Base-by-base conservation (phyloP, 2,113 vertebrate genomes). In the Lathamus discolor region DNA sequence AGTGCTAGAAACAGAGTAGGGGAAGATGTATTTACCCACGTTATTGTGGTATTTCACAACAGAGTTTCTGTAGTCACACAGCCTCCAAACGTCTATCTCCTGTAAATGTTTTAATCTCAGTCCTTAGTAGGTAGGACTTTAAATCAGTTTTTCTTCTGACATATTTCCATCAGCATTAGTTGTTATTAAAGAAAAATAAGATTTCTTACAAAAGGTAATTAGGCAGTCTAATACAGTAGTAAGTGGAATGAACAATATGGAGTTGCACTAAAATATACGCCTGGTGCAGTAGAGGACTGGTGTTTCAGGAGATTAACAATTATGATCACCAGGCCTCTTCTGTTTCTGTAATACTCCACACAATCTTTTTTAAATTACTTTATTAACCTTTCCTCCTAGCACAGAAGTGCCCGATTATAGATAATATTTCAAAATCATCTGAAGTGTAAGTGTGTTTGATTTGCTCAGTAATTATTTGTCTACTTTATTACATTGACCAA, bases 331-430 rank as follows among this genome's bases (percentile, higher is more conserved):
- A 92, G 96, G 97, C 96, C 97, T 98, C 98, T 98, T 97, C 98
- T 98, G 97, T 98, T 98, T 98, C 98, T 97, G 89, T 98, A 98
- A 98, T 98, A 98, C 97, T 97, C 98, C 97, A 98, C 97, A 98
- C 98, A 98, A 98, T 98, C 98, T 98, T 98, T 98, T 98, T 98
- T 81, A 98, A 98, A 98, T 98, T 98, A 98, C 98, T 98, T 98
- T 98, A 98, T 98, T 98, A 98, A 98, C 98, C 98, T 98, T 98
- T 98, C 97, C 97, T 98, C 98, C 98, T 97, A 97, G 98, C 98
- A 97, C 98, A 98, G 98, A 98, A 98, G 98, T 98, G 98, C 98
- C 96, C 96, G 98, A 98, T 98, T 98, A 98, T 96, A 98, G 98
- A 98, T 98, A 98, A 98, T 98, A 98, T 98, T 98, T 98, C 97